Evolutionary conservation across 2,797 vertebrate genomes (phyloP).

Genomic region (Smutsia gigantea): DNA sequence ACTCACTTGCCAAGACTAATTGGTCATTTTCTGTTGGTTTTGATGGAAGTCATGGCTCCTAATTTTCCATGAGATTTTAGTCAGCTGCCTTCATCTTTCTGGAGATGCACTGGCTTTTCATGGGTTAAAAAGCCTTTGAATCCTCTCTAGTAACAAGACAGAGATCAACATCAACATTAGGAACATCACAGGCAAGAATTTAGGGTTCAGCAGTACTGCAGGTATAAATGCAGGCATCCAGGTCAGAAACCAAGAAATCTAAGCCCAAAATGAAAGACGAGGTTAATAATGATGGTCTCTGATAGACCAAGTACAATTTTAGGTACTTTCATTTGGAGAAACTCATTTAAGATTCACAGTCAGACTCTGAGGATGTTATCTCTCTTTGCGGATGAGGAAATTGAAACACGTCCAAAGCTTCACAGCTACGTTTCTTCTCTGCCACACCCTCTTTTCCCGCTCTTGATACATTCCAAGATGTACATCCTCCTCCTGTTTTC

Average conservation of each 20-base stretch:
- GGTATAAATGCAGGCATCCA: not conserved
- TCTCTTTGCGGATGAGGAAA: not conserved
- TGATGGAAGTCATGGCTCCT: slow-evolving; percentile 28
- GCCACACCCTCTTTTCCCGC: not conserved
- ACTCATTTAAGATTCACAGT: not conserved
- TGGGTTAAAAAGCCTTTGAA: slow-evolving; percentile 31
- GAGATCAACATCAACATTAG: not conserved
- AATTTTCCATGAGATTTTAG: slow-evolving; percentile 3
- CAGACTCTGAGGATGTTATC: not conserved
- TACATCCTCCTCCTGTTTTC: not conserved
- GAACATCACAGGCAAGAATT: not conserved
- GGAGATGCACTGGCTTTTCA: not conserved
- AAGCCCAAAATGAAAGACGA: not conserved
- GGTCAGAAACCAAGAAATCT: not conserved
- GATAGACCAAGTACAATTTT: not conserved
- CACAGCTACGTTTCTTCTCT: not conserved
- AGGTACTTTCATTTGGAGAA: not conserved
- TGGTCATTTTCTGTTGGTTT: slow-evolving; percentile 57
- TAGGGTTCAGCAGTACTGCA: not conserved
- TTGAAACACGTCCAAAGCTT: not conserved
- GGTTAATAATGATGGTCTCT: not conserved
- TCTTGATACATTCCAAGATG: not conserved
- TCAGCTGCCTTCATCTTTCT: not conserved
- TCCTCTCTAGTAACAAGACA: not conserved
- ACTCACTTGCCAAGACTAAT: slow-evolving; percentile 38